phyloP scores from a whole-genome alignment of 1,140 invertebrate species.

The Zaprionus nigranus region DNA sequence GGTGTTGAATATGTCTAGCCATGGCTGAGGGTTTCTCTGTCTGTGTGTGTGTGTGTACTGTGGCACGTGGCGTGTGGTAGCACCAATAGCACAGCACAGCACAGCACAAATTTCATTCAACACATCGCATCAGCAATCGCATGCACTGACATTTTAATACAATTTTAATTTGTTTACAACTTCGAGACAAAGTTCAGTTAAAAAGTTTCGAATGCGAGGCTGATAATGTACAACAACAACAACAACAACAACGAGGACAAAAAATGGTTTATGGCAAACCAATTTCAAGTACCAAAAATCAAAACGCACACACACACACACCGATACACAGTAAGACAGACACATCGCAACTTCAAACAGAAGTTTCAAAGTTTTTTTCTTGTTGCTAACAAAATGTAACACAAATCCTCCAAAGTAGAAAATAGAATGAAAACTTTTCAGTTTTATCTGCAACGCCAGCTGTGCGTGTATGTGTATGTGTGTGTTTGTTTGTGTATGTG shows the following conservation, averaged over 20 bases:
- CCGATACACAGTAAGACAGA: too few species aligned
- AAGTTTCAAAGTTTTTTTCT: constrained; percentile 53
- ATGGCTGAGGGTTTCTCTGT: constrained; percentile 9
- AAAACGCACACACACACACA: constrained; percentile 39
- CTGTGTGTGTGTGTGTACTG: not conserved
- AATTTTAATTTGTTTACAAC: constrained; percentile 81
- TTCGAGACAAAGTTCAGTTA: constrained; percentile 60
- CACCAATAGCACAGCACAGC: not conserved
- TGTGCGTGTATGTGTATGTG: constrained; percentile 25
- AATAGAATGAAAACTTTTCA: constrained; percentile 78
- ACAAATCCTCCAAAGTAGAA: constrained; percentile 78
- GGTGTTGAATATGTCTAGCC: constrained; percentile 36
- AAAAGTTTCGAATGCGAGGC: constrained; percentile 28
- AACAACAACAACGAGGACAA: not conserved
- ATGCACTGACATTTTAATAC: constrained; percentile 67
- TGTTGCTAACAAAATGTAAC: constrained; percentile 66
- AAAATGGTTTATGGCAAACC: constrained; percentile 74
- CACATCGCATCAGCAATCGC: constrained; percentile 7
- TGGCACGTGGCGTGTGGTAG: constrained; percentile 25
- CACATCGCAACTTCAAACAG: constrained; percentile 49
- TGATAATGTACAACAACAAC: constrained; percentile 38
- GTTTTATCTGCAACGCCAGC: constrained; percentile 58
- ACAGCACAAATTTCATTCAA: constrained; percentile 2
- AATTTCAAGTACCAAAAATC: constrained; percentile 79
- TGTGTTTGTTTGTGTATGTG: constrained; percentile 50